These are phyloP conservation scores for Myoxocephalus aenaeus DNA, from an alignment of 2,797 vertebrate species.

Conservation along the genomic window DNA sequence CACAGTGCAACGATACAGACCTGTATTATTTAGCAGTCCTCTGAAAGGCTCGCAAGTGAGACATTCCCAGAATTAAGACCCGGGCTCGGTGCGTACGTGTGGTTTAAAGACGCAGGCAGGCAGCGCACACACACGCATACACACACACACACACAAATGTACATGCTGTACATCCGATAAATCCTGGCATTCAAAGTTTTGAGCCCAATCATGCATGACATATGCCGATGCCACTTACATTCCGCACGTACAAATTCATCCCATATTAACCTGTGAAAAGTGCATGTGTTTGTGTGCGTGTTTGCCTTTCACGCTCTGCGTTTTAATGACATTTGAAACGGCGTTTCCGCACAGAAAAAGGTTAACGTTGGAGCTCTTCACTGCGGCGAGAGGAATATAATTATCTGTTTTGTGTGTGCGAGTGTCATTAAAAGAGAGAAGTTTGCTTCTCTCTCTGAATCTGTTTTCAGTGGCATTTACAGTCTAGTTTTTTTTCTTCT, in stretches of 20 bases:
- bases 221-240: constrained; percentile 11
- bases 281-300: no score
- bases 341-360: constrained; percentile 28
- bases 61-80: constrained; percentile 42
- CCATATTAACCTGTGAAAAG: not conserved
- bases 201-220: constrained; percentile 14
- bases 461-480: constrained; percentile 16
- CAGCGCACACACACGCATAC: not conserved
- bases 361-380: constrained; percentile 33
- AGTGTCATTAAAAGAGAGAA: not conserved
- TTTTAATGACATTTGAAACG: constrained; percentile 51
- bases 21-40: constrained; percentile 68
- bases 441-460: constrained; percentile 13
- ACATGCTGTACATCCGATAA: not conserved
- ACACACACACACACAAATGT: no score
- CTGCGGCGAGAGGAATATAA: constrained; percentile 16
- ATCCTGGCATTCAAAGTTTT: constrained; percentile 9
- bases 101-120: not conserved
- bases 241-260: not conserved
- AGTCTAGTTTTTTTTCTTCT: not conserved
- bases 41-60: constrained; percentile 43
- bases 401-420: constrained; percentile 14
- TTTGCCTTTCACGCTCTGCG: not conserved
- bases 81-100: not conserved
- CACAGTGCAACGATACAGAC: constrained; percentile 56